These are phyloP conservation scores for Iphiclides podalirius DNA, from an alignment of 2,888 invertebrate species.

Conservation along the genomic window DNA sequence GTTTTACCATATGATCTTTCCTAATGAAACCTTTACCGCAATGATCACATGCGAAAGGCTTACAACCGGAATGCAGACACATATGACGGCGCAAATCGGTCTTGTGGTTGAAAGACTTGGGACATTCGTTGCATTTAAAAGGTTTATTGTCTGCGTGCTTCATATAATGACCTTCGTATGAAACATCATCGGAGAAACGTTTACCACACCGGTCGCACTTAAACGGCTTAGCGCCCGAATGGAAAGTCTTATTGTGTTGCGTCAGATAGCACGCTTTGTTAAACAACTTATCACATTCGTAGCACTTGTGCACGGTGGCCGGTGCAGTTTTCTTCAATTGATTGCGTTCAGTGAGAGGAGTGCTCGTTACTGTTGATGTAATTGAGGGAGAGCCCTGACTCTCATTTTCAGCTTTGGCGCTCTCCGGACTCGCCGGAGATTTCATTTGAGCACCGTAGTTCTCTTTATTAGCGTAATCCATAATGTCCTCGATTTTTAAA, in stretches of 20 bases:
- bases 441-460: slow-evolving; percentile 72
- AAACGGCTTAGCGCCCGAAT: slow-evolving; percentile 91
- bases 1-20: slow-evolving; percentile 95
- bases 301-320: slow-evolving; percentile 82
- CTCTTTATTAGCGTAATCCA: slow-evolving; percentile 77
- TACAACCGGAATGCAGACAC: slow-evolving; percentile 92
- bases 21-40: slow-evolving; percentile 94
- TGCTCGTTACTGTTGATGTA: slow-evolving; percentile 62
- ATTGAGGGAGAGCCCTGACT: slow-evolving; percentile 56
- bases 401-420: slow-evolving; percentile 63
- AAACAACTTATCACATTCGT: slow-evolving; percentile 91
- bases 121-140: slow-evolving; percentile 91
- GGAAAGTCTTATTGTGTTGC: slow-evolving; percentile 94
- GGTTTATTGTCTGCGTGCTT: slow-evolving; percentile 92
- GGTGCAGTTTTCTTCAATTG: slow-evolving; percentile 55
- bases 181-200: slow-evolving; percentile 85
- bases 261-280: slow-evolving; percentile 93
- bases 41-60: slow-evolving; percentile 89
- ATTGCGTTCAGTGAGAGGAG: slow-evolving; percentile 67
- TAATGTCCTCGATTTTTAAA: slow-evolving; percentile 70
- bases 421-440: slow-evolving; percentile 73
- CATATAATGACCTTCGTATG: slow-evolving; percentile 86
- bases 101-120: slow-evolving; percentile 94
- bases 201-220: slow-evolving; percentile 93
- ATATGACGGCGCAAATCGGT: slow-evolving; percentile 92